phyloP scores from a whole-genome alignment of 2,113 vertebrate species.

The Sander vitreus region DNA sequence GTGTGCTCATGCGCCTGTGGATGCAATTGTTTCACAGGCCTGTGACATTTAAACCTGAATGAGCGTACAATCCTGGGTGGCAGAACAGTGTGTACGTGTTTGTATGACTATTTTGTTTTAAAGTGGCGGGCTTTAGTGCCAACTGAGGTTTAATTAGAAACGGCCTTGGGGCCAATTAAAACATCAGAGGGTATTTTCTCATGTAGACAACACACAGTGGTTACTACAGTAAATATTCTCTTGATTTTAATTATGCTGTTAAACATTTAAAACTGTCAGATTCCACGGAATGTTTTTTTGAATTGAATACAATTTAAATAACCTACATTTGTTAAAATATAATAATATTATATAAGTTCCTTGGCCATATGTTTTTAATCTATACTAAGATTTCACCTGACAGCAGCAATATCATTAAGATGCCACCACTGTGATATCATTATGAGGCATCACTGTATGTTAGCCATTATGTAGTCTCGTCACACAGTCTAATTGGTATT shows the following conservation, averaged over 20 bases:
- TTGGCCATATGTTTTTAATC: not conserved
- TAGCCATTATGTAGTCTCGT: slow-evolving; percentile 31
- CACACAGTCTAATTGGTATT: slow-evolving; percentile 70
- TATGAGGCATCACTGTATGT: slow-evolving; percentile 12
- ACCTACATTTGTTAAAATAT: not conserved
- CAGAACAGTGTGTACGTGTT: slow-evolving; percentile 44
- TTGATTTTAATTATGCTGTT: slow-evolving; percentile 31
- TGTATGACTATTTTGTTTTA: slow-evolving; percentile 38
- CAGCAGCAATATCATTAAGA: slow-evolving; percentile 40
- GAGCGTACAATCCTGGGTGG: slow-evolving; percentile 55
- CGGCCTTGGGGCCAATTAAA: slow-evolving; percentile 63
- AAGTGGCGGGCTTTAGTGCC: slow-evolving; percentile 33
- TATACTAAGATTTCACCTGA: slow-evolving; percentile 10
- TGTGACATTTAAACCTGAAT: slow-evolving; percentile 80
- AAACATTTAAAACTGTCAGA: slow-evolving; percentile 24
- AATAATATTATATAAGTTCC: not conserved
- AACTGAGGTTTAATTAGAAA: slow-evolving; percentile 73
- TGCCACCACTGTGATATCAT: slow-evolving; percentile 20
- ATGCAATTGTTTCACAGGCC: slow-evolving; percentile 75
- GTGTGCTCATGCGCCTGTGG: slow-evolving; percentile 64
- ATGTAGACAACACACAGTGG: slow-evolving; percentile 12
- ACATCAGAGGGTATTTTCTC: slow-evolving; percentile 53
- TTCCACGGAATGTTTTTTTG: not conserved
- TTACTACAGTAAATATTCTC: slow-evolving; percentile 25
- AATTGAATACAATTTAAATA: not conserved